Base-by-base conservation (phyloP, 2,888 invertebrate genomes). In the Geotrupes spiniger region DNA sequence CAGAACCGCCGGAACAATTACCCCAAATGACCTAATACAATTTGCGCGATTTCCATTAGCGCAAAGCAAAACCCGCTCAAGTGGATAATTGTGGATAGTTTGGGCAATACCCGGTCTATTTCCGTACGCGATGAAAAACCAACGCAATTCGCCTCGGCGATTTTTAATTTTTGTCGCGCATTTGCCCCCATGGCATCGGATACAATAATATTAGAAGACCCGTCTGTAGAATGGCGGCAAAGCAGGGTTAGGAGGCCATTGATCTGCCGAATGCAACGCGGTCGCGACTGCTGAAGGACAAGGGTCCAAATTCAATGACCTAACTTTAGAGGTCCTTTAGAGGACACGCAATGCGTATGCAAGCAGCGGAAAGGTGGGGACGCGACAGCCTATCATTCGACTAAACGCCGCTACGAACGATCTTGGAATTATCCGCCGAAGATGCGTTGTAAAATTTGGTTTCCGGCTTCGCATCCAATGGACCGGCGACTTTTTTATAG, bases 281-380 rank as follows among this genome's bases (percentile, higher is more conserved):
- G 63, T 63, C 66, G 67, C 65, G 65, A 64, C 51, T 60, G 64
- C 59, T 63, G 70, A 72, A 72, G 73, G 73, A 71, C 73, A 72
- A 73, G 70, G 72, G 73, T 72, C 73, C 66, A 72, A 70, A 74
- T 73, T 74, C 74, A 73, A 73, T 74, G 74, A 74, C 74, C 74
- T 69, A 73, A 66, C 71, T 70, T 66, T 72, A 69, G 73, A 74
- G 74, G 74, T 69, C 69, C 68, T 72, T 71, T 71, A 69, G 73
- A 74, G 74, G 74, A 69, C 73, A 73, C 66, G 69, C 69, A 65
- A 64, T 65, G 68, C 67, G 65, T 66, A 65, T 63, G 65, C 63
- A 63, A 58, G 63, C 38, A 29, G 36, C 36, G 15, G 36, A 33
- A 25, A 44, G 44, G 44, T 37, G 36, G 44, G 38, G 44, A 38